Percentiles rank a stretch among this genome's conserved stretches.
These are phyloP conservation scores for human DNA, from an alignment of 2,113 vertebrate species.

Conservation along the genomic window GRCh38 chr1:24944001-24944500, in stretches of 20 bases:
- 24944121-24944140: background rate
- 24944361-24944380: background rate
- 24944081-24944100: background rate
- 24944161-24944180: background rate
- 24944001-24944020: background rate
- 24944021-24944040: background rate
- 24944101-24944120: background rate
- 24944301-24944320: background rate
- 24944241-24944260: background rate
- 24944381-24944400: background rate
- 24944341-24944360: background rate
- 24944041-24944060: background rate
- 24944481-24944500: background rate
- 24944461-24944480: background rate
- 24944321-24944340: background rate
- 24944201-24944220: too few species aligned
- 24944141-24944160: background rate
- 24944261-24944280: background rate
- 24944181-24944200: background rate
- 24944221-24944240: background rate
- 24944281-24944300: background rate
- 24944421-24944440: background rate
- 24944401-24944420: background rate
- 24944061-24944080: background rate
- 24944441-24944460: background rate